A percentile compares a stretch with the other conserved stretches of the same genome.
These are phyloP conservation scores for Tretioscincus oriximinensis DNA, from an alignment of 2,113 vertebrate genomes.

Conservation along the genomic window DNA sequence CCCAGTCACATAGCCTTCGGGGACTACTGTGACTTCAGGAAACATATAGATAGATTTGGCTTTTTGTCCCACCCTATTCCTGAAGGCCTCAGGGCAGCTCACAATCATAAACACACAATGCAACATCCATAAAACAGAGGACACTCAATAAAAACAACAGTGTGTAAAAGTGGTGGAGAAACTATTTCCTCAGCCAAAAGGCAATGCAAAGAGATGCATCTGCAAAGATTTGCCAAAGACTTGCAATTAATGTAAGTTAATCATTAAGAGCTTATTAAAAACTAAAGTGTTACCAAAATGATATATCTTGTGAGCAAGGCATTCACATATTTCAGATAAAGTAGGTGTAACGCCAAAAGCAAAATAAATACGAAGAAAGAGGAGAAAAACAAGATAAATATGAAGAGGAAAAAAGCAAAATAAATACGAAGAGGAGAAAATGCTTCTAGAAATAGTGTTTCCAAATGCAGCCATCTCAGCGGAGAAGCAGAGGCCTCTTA, in stretches of 20 bases:
- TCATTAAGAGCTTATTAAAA: background rate
- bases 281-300: background rate
- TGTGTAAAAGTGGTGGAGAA: too few relatives aligned
- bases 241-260: background rate
- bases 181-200: too few relatives aligned
- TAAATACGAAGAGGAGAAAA: slow-evolving; percentile 17
- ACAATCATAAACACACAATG: too few relatives aligned
- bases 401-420: background rate
- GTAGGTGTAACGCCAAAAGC: background rate
- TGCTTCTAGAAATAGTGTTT: background rate
- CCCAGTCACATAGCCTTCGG: too few relatives aligned
- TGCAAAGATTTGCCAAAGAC: too few relatives aligned
- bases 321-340: background rate
- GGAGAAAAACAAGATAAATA: background rate
- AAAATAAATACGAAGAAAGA: background rate
- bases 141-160: too few relatives aligned
- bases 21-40: too few relatives aligned
- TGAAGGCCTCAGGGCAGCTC: too few relatives aligned
- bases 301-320: background rate
- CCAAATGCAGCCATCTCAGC: background rate
- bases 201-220: too few relatives aligned
- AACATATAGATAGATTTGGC: too few relatives aligned
- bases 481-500: slow-evolving; percentile 34
- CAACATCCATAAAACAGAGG: too few relatives aligned
- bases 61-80: too few relatives aligned